phyloP scores from a whole-genome alignment of 2,888 invertebrate species.

The Acronicta leporina region DNA sequence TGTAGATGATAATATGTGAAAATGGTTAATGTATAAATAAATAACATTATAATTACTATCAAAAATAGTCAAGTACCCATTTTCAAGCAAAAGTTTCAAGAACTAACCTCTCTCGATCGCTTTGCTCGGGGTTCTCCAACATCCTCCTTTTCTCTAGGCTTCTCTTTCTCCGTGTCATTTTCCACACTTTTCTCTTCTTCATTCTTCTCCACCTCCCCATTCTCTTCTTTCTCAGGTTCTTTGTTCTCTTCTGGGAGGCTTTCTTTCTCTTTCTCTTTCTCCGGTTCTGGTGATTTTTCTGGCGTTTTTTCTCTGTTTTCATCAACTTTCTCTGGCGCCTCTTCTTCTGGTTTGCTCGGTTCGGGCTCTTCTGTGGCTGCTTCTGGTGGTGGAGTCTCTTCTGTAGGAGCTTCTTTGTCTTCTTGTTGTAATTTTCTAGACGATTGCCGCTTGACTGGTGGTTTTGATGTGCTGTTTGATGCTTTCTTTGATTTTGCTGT shows the following conservation, averaged over 20 bases:
- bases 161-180: slow-evolving; percentile 39
- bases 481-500: slow-evolving; percentile 72
- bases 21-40: too few species aligned
- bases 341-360: slow-evolving; percentile 23
- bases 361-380: slow-evolving; percentile 29
- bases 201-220: slow-evolving; percentile 38
- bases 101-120: slow-evolving; percentile 81
- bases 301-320: slow-evolving; percentile 28
- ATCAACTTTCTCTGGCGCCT: slow-evolving; percentile 18
- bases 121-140: slow-evolving; percentile 78
- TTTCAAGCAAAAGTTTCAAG: slow-evolving; percentile 6
- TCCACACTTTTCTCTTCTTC: slow-evolving; percentile 40
- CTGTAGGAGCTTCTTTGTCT: slow-evolving; percentile 43
- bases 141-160: slow-evolving; percentile 47
- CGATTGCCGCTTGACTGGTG: slow-evolving; percentile 72
- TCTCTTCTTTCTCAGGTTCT: slow-evolving; percentile 29
- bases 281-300: slow-evolving; percentile 29
- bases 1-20: too few species aligned
- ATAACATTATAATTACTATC: neutral
- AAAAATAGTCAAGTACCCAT: slow-evolving; percentile 48
- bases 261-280: slow-evolving; percentile 26
- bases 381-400: slow-evolving; percentile 58
- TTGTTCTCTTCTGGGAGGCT: slow-evolving; percentile 36
- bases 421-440: slow-evolving; percentile 73
- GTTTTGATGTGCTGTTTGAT: slow-evolving; percentile 61